Conservation (phyloP, 2,797 vertebrate species). For the Hippocampus kuda region DNA sequence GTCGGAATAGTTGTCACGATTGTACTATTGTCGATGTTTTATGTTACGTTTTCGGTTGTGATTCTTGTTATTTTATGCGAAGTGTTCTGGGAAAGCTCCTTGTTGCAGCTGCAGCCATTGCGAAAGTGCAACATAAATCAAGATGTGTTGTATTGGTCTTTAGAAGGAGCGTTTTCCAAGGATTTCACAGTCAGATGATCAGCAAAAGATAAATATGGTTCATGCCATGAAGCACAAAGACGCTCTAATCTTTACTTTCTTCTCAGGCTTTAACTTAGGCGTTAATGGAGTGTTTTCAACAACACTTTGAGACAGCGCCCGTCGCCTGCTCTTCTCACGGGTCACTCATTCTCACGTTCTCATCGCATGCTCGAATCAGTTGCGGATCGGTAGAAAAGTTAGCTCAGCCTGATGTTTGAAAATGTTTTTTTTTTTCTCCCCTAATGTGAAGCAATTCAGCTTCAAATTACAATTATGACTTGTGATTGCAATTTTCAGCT, state of each 20-base stretch:
- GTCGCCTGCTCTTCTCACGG: neutral
- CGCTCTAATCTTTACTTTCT: constrained; percentile 77
- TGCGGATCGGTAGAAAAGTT: neutral
- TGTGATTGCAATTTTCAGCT: neutral
- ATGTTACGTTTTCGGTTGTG: too few relatives aligned
- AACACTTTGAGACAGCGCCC: constrained; percentile 20
- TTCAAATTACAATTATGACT: neutral
- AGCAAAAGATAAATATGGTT: constrained; percentile 90
- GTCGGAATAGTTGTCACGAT: too few relatives aligned
- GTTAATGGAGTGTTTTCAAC: constrained; percentile 61
- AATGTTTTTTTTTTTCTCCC: neutral
- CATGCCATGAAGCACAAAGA: constrained; percentile 78
- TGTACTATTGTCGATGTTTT: too few relatives aligned
- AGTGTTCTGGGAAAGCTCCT: too few relatives aligned
- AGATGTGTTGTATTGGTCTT: constrained; percentile 13
- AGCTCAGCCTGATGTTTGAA: neutral
- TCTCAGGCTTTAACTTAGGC: constrained; percentile 69
- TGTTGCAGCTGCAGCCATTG: too few relatives aligned
- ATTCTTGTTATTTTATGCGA: too few relatives aligned
- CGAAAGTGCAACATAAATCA: too few relatives aligned
- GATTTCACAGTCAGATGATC: constrained; percentile 95
- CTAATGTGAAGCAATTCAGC: neutral
- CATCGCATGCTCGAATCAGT: neutral
- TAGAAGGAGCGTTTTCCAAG: constrained; percentile 75
- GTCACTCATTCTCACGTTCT: neutral